phyloP scores from a whole-genome alignment of 2,113 vertebrate species.

The Cynopterus brachyotis region DNA sequence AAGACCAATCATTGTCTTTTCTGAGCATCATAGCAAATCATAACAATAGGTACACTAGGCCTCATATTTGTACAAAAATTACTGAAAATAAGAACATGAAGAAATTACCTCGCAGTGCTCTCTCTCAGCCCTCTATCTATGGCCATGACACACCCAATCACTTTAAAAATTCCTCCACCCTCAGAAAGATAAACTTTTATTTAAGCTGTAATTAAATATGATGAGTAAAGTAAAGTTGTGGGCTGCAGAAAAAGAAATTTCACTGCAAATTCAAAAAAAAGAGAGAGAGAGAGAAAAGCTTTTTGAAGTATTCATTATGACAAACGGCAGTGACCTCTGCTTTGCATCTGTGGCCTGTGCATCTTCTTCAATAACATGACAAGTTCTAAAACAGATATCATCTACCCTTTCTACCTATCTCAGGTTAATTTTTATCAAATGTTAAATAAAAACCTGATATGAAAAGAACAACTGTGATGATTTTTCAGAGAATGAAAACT shows the following conservation, averaged over 20 bases:
- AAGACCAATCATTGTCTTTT: not conserved
- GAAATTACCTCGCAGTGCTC: not conserved
- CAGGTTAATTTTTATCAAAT: not conserved
- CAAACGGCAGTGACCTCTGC: not conserved
- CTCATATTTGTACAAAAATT: not conserved
- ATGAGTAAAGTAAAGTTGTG: not conserved
- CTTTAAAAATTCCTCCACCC: not conserved
- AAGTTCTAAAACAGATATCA: not conserved
- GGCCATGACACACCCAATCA: not conserved
- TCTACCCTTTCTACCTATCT: not conserved
- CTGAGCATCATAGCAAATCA: not conserved
- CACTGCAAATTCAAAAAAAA: not conserved
- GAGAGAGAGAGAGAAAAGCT: not conserved
- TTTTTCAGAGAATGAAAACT: constrained; percentile 46
- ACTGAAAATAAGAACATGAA: not conserved
- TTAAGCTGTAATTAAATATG: constrained; percentile 27
- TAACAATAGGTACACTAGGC: not conserved
- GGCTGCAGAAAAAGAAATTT: not conserved
- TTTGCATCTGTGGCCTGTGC: not conserved
- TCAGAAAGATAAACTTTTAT: constrained; percentile 26
- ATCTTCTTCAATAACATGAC: not conserved
- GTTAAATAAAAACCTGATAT: constrained; percentile 43
- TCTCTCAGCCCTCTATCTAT: not conserved
- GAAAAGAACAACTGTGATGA: constrained; percentile 45
- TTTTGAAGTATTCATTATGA: not conserved